Base-by-base conservation (phyloP, 2,888 invertebrate genomes). In the Meghimatium bilineatum region DNA sequence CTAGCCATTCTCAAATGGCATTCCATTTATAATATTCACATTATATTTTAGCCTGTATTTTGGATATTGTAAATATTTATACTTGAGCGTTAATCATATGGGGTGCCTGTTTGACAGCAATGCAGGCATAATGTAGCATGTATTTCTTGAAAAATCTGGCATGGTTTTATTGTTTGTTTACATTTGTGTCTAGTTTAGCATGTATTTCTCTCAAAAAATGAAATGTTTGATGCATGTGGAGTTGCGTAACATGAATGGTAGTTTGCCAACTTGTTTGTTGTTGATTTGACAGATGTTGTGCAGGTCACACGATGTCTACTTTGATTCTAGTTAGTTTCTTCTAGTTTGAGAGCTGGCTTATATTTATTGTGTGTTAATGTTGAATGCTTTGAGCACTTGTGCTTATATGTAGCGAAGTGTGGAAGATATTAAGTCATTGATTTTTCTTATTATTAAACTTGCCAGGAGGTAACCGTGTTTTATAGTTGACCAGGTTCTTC, bases 41-140 rank as follows among this genome's bases (percentile, higher is more conserved):
- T n/a, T n/a, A 5, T 63, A 14, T 56, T 56, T 63, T n/a, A 1
- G 3, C n/a, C 23, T 26, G 3, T 10, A 44, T 14, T n/a, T 72
- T 72, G 1, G 72, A 72, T 72, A 49, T 72, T 72, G 72, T 72
- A 49, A 26, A 72, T 72, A 72, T 72, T 44, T 72, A n/a, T 44
- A 49, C 49, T n/a, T 72, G 72, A 72, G 72, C 72, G 26, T n/a
- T 72, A 72, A 72, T 72, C 72, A 72, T 49, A 44, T 29, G 17
- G 23, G 69, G 20, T 69, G 69, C 23, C 36, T 3, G 69, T 36
- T 20, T 69, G 69, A 12, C 17, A 69, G 34, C 34, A 38, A 34
- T 69, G 36, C 20, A 36, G 34, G 20, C 49, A 49, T 49, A 49
- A 14, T 32, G 14, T 67, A 36, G 67, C 67, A 67, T 67, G 67